Base-by-base conservation (phyloP, 2,797 vertebrate genomes). In the Onychomys torridus region DNA sequence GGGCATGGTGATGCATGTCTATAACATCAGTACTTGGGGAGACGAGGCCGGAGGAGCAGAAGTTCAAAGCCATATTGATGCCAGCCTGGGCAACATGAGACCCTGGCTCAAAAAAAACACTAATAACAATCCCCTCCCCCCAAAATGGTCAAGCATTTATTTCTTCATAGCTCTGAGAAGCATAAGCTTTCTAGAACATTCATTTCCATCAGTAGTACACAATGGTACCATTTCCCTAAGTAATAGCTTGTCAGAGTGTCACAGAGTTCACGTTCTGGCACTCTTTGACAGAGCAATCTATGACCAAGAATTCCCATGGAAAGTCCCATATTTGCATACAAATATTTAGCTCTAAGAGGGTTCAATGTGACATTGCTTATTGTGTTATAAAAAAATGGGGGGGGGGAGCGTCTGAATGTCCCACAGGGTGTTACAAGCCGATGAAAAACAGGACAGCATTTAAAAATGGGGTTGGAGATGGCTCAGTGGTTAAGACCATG, bases 161-260 rank as follows among this genome's bases (percentile, higher is more conserved):
- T 11, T 55, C 23, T 76, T 40, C 37, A 81, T 61, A 52, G 9
- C 79, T 94, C 43, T 61, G 46, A 52, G 55, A 79, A 92, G 34
- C 17, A 5, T 1, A 49, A 40, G 4, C 11, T 43, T 92, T 67
- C 37, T 14, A 40, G 52, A 77, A 19, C 13, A 8, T 49, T 40
- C 7, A 0, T 14, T 37, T 85, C 21, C 43, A 23, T 52, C 11
- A 12, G 59, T n/a, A 34, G 10, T 0, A 0, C 9, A 43, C 19
- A 57, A 37, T 37, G 43, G 76, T 34, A 59, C 3, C 8, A 6
- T 25, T 65, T 79, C 69, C 78, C 79, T 88, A 86, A 65, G 16
- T 81, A 34, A 75, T 0, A 3, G 34, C 75, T 84, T 57, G 37
- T n/a, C 25, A 12, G 7, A 37, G 29, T 77, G 40, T 88, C 46